Percentiles rank a stretch among this genome's conserved stretches.
phyloP scores from a whole-genome alignment of 2,113 vertebrate genomes.

The Grammomys surdaster region DNA sequence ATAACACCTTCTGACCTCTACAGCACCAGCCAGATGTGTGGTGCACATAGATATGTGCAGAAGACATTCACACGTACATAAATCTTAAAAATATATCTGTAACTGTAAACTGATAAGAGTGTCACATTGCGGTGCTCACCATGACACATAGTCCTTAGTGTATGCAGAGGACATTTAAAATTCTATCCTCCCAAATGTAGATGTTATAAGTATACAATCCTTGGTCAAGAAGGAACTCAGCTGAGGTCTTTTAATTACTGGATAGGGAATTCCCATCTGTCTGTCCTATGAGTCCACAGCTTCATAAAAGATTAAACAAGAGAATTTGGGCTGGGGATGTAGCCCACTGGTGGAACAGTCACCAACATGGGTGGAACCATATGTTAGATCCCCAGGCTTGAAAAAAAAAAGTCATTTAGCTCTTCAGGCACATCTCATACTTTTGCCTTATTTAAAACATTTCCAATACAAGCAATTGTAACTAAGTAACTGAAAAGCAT shows the following conservation, averaged over 20 bases:
- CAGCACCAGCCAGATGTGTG: neutral
- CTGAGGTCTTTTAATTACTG: neutral
- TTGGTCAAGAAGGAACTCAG: neutral
- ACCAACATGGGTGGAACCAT: neutral
- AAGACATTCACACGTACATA: neutral
- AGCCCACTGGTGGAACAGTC: neutral
- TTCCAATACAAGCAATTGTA: neutral
- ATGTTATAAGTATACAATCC: neutral
- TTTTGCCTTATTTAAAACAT: neutral
- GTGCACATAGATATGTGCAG: neutral
- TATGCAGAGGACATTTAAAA: neutral
- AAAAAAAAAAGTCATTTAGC: neutral
- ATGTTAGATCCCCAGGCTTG: too few species aligned
- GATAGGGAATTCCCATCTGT: neutral
- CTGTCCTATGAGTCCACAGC: neutral
- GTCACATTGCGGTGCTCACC: neutral
- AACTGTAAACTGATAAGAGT: neutral
- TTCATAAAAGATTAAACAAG: neutral
- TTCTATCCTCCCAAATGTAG: too few species aligned
- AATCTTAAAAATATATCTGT: neutral
- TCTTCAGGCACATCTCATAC: neutral
- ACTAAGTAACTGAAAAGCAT: neutral
- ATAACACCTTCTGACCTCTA: neutral
- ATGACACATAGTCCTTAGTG: neutral
- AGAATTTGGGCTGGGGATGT: neutral